Conservation (phyloP, 2,113 vertebrate genomes). For the Nycticebus coucang region DNA sequence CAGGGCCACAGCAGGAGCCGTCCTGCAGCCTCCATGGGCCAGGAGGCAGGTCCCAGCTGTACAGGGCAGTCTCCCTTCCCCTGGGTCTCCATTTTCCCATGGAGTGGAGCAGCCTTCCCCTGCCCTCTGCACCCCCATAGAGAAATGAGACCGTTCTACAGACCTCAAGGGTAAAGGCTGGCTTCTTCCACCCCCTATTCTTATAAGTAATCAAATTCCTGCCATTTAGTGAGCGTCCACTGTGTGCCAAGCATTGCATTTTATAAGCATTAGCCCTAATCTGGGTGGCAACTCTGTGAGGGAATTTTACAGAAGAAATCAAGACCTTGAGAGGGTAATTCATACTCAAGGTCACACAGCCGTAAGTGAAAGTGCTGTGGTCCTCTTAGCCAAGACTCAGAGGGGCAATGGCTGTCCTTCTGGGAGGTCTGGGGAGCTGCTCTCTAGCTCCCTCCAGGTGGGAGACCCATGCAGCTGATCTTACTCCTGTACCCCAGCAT, state of each 20-base stretch:
- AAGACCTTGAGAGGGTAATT: neutral
- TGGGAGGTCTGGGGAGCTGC: neutral
- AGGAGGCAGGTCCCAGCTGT: neutral
- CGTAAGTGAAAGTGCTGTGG: accelerated
- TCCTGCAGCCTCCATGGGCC: neutral
- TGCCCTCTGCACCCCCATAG: too few relatives aligned
- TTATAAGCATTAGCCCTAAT: neutral
- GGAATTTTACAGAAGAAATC: neutral
- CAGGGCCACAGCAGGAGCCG: conserved; percentile 54
- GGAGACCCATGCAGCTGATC: neutral
- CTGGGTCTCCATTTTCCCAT: neutral
- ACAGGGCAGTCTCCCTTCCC: neutral
- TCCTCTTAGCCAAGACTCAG: neutral
- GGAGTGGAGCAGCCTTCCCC: neutral
- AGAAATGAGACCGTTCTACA: neutral
- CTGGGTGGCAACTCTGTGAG: neutral
- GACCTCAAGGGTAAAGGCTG: neutral
- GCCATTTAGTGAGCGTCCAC: neutral
- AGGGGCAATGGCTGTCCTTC: neutral
- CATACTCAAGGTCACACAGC: neutral
- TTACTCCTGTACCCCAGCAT: neutral
- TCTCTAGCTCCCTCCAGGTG: neutral
- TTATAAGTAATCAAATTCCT: neutral
- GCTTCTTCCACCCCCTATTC: neutral
- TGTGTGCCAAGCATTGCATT: neutral